Evolutionary conservation across 2,888 invertebrate species (phyloP).

Genomic region (Heliconius hortense): DNA sequence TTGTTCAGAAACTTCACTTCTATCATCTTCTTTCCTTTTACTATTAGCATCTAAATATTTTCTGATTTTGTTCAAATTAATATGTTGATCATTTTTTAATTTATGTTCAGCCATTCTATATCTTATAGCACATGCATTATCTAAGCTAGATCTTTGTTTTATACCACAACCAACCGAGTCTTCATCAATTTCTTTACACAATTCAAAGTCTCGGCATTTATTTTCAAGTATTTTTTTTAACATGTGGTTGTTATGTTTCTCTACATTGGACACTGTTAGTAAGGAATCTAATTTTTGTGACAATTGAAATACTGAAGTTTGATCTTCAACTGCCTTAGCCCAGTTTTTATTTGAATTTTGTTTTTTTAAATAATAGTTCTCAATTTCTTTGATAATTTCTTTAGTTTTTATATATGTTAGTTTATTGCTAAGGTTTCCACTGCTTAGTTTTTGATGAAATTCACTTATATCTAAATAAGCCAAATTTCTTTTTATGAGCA

Average conservation of each 20-base stretch:
- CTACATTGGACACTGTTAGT: conserved; percentile 49
- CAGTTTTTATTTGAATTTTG: conserved; percentile 41
- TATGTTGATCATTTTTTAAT: conserved; percentile 20
- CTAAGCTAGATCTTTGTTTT: background rate
- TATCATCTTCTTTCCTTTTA: conserved; percentile 7
- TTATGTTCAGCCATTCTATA: conserved; percentile 13
- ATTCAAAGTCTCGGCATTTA: conserved; percentile 56
- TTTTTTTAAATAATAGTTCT: conserved; percentile 46
- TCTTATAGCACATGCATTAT: background rate
- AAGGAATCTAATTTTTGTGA: conserved; percentile 48
- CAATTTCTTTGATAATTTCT: conserved; percentile 52
- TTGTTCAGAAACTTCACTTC: background rate
- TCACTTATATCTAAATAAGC: conserved; percentile 51
- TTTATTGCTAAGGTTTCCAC: conserved; percentile 54
- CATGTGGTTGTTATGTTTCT: conserved; percentile 44
- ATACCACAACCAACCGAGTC: conserved; percentile 53
- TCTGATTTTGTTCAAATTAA: conserved; percentile 44
- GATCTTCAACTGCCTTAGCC: conserved; percentile 49
- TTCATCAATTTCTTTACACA: conserved; percentile 61
- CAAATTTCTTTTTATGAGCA: conserved; percentile 51
- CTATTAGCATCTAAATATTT: conserved; percentile 44
- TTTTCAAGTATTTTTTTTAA: conserved; percentile 46
- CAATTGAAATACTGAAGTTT: conserved; percentile 51
- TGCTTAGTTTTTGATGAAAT: conserved; percentile 54
- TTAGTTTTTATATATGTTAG: conserved; percentile 46